Percentiles rank a stretch among this genome's conserved stretches.
phyloP scores from a whole-genome alignment of 2,113 vertebrate species.

The Uropsilus gracilis region DNA sequence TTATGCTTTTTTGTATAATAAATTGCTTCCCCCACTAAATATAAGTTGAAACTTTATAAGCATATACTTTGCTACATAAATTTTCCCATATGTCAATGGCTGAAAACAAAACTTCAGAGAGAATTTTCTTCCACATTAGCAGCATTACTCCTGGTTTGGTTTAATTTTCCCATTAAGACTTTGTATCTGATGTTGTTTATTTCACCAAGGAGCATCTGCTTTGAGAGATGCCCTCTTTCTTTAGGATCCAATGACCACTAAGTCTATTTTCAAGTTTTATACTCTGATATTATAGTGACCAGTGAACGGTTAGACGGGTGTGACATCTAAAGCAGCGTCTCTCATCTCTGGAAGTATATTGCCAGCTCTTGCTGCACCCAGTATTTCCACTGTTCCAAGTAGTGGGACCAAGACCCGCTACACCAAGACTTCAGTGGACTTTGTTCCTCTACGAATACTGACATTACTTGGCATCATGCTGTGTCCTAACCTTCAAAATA shows the following conservation, averaged over 20 bases:
- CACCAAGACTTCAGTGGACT: not conserved
- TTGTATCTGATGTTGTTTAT: constrained; percentile 35
- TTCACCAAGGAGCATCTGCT: constrained; percentile 21
- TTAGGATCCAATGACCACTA: not conserved
- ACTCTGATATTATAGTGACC: not conserved
- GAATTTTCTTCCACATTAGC: constrained; percentile 64
- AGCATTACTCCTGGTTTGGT: constrained; percentile 11
- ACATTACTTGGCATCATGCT: not conserved
- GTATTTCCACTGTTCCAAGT: not conserved
- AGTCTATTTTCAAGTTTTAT: not conserved
- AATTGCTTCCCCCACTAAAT: constrained; percentile 82
- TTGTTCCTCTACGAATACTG: no score
- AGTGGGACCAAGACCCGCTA: not conserved
- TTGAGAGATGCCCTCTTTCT: constrained; percentile 4
- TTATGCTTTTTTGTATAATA: constrained; percentile 77
- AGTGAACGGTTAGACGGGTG: not conserved
- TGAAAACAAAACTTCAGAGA: constrained; percentile 67
- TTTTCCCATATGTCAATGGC: constrained; percentile 78
- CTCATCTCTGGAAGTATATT: not conserved
- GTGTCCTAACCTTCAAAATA: not conserved
- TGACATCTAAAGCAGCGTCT: not conserved
- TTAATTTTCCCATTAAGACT: constrained; percentile 41
- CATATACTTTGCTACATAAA: constrained; percentile 78
- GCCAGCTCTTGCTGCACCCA: not conserved
- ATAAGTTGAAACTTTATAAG: constrained; percentile 80